Percentiles rank a stretch among this genome's conserved stretches.
These are phyloP conservation scores for Melospiza melodia DNA, from an alignment of 2,113 vertebrate species.

Conservation along the genomic window DNA sequence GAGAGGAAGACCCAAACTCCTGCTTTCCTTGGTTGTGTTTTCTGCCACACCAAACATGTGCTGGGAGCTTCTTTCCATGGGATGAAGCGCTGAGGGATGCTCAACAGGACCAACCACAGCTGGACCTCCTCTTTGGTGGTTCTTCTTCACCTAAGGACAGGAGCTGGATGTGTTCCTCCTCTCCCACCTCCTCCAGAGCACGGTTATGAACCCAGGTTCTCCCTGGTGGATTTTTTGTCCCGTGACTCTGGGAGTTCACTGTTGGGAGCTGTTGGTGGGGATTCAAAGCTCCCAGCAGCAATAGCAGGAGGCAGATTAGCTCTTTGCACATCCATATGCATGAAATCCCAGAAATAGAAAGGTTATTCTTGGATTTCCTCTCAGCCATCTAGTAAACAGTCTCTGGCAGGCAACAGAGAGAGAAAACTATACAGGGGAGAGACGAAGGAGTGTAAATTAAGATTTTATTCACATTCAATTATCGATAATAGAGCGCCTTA, in stretches of 20 bases:
- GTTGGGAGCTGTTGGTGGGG: background rate
- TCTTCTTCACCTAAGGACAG: background rate
- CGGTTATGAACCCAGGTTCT: background rate
- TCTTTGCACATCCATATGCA: slow-evolving; percentile 62
- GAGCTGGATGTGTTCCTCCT: background rate
- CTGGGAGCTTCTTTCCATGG: background rate
- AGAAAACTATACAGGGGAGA: background rate
- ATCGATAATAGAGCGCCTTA: background rate
- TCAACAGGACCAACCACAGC: background rate
- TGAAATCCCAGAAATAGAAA: slow-evolving; percentile 62
- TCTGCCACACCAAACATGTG: background rate
- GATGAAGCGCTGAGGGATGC: background rate
- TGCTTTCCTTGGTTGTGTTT: fast-evolving
- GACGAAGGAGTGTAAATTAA: background rate
- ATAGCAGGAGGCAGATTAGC: slow-evolving; percentile 32
- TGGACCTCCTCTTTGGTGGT: background rate
- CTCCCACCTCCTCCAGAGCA: background rate
- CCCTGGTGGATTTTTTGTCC: background rate
- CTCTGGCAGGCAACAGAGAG: slow-evolving; percentile 27
- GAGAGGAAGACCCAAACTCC: background rate
- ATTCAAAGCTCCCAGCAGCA: slow-evolving; percentile 6
- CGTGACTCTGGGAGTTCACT: background rate
- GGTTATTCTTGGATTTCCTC: slow-evolving; percentile 65
- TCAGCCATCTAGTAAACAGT: slow-evolving; percentile 63
- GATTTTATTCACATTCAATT: slow-evolving; percentile 29